A percentile compares a stretch with the other conserved stretches of the same genome.
These are phyloP conservation scores for Melipona beecheii DNA, from an alignment of 2,888 invertebrate genomes.

Conservation along the genomic window DNA sequence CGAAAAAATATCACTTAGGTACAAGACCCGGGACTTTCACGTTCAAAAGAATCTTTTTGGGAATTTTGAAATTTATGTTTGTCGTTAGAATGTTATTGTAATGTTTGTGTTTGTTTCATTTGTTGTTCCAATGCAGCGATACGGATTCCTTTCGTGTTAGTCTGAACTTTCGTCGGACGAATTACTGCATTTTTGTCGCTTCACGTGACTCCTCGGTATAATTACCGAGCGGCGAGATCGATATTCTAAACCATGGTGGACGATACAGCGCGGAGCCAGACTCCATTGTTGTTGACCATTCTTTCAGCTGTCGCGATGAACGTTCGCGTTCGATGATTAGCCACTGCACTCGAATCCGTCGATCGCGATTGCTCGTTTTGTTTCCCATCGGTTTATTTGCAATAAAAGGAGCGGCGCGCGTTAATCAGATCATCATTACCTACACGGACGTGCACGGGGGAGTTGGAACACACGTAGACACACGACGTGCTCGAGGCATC, in stretches of 20 bases:
- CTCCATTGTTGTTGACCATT: constrained; percentile 10
- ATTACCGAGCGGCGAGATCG: background rate
- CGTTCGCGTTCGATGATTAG: constrained; percentile 31
- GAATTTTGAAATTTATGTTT: too few relatives aligned
- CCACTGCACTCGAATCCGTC: constrained; percentile 28
- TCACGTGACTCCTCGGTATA: background rate
- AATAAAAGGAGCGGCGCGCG: constrained; percentile 44
- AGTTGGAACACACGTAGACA: background rate
- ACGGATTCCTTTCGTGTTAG: too few relatives aligned
- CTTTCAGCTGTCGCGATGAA: constrained; percentile 25
- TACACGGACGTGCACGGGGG: constrained; percentile 12
- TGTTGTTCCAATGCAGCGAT: too few relatives aligned
- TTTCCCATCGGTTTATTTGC: constrained; percentile 41
- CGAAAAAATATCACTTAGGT: too few relatives aligned
- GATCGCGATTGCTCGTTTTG: constrained; percentile 40
- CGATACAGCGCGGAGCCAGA: background rate
- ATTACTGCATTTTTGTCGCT: background rate
- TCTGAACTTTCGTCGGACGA: background rate
- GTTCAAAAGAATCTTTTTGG: too few relatives aligned
- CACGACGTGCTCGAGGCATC: constrained; percentile 28
- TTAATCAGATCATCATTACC: constrained; percentile 58
- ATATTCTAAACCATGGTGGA: background rate
- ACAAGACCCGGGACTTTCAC: background rate
- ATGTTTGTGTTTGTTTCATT: too few relatives aligned
- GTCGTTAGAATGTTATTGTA: too few relatives aligned